These are phyloP conservation scores for Arrhamphus sclerolepis DNA, from an alignment of 2,797 vertebrate genomes.

Conservation along the genomic window DNA sequence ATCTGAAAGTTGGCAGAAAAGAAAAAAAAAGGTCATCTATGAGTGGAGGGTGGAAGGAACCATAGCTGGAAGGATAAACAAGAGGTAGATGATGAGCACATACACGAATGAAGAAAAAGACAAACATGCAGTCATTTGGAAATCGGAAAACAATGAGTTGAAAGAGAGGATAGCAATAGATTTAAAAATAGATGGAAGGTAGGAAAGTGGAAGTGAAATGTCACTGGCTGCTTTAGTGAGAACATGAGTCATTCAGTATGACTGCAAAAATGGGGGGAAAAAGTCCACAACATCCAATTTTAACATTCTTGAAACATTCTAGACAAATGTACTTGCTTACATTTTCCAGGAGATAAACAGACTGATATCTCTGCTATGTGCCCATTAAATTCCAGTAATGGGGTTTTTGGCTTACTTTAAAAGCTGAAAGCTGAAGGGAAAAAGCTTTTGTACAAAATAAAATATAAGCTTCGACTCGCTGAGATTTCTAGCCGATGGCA, in stretches of 20 bases:
- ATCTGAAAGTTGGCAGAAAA: conserved; percentile 76
- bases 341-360: background rate
- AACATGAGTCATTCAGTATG: conserved; percentile 7
- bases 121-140: background rate
- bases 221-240: conserved; percentile 2
- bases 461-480: background rate
- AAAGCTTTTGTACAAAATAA: background rate
- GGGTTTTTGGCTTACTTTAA: no score
- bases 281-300: background rate
- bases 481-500: no score
- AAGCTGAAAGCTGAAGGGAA: background rate
- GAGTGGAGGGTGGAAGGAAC: background rate
- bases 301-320: background rate
- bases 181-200: conserved; percentile 5
- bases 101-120: background rate
- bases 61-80: background rate
- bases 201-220: background rate
- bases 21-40: background rate
- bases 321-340: no score
- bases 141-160: background rate
- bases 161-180: background rate
- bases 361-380: conserved; percentile 1
- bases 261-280: background rate
- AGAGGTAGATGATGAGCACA: background rate
- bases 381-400: conserved; percentile 2